These are phyloP conservation scores for Cherax destructor DNA, from an alignment of 1,140 invertebrate genomes.

Conservation along the genomic window DNA sequence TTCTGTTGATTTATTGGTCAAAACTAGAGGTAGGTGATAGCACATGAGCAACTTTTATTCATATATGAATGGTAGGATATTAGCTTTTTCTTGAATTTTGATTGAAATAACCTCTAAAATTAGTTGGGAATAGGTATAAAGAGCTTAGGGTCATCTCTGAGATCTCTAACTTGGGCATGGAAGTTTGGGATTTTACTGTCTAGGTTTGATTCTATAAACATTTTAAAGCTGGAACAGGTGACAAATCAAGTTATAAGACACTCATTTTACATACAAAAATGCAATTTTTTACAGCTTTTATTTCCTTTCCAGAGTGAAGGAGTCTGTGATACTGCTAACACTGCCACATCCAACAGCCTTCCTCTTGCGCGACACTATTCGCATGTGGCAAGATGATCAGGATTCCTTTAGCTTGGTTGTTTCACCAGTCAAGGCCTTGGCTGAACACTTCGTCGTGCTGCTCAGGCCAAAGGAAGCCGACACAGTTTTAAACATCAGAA, in stretches of 20 bases:
- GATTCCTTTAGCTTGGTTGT: conserved; percentile 75
- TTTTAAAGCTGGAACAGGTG: background rate
- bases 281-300: background rate
- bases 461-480: conserved; percentile 79
- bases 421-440: conserved; percentile 78
- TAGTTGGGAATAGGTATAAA: too few relatives aligned
- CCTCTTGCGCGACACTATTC: conserved; percentile 82
- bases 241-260: background rate
- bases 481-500: conserved; percentile 41
- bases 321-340: conserved; percentile 86
- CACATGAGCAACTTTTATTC: too few relatives aligned
- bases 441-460: conserved; percentile 81
- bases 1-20: too few relatives aligned
- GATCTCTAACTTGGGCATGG: conserved; percentile 44
- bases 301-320: conserved; percentile 82
- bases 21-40: too few relatives aligned
- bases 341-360: conserved; percentile 85
- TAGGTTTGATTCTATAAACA: background rate
- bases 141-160: too few relatives aligned
- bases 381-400: conserved; percentile 72
- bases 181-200: too few relatives aligned
- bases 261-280: background rate
- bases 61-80: too few relatives aligned
- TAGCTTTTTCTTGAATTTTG: too few relatives aligned
- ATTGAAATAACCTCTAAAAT: too few relatives aligned